A percentile compares a stretch with the other conserved stretches of the same genome.
Evolutionary conservation across 2,888 invertebrate genomes (phyloP).

Genomic region (Trachelus iudaicus): DNA sequence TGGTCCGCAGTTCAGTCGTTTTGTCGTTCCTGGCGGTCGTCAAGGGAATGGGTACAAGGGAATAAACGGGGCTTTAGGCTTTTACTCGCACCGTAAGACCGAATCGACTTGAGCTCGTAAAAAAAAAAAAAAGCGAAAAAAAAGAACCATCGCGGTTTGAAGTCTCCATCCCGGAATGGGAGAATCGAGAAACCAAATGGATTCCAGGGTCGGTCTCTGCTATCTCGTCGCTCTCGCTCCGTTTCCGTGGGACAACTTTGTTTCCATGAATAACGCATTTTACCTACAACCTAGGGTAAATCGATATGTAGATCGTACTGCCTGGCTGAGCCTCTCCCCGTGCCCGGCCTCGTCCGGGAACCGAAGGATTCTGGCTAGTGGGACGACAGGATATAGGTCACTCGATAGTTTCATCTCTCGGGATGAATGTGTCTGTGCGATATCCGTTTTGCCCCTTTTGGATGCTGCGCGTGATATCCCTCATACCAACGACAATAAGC

Average conservation of each 20-base stretch:
- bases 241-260: conserved; percentile 42
- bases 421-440: background rate
- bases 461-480: background rate
- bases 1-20: background rate
- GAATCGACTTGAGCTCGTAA: background rate
- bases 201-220: conserved; percentile 31
- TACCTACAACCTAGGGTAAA: conserved; percentile 23
- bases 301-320: conserved; percentile 46
- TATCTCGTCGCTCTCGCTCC: conserved; percentile 43
- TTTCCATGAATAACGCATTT: conserved; percentile 51
- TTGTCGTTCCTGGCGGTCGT: background rate
- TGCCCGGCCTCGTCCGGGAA: conserved; percentile 15
- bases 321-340: background rate
- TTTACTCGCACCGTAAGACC: background rate
- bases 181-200: conserved; percentile 30
- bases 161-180: background rate
- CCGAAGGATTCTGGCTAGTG: conserved; percentile 36
- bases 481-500: background rate
- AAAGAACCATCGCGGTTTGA: background rate
- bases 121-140: background rate
- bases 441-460: background rate
- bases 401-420: background rate
- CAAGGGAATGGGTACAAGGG: background rate
- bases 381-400: conserved; percentile 12
- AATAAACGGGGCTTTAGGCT: background rate